Percentiles rank a stretch among this genome's conserved stretches.
Evolutionary conservation across 2,888 invertebrate genomes (phyloP).

Genomic region (Cordilura impudica): DNA sequence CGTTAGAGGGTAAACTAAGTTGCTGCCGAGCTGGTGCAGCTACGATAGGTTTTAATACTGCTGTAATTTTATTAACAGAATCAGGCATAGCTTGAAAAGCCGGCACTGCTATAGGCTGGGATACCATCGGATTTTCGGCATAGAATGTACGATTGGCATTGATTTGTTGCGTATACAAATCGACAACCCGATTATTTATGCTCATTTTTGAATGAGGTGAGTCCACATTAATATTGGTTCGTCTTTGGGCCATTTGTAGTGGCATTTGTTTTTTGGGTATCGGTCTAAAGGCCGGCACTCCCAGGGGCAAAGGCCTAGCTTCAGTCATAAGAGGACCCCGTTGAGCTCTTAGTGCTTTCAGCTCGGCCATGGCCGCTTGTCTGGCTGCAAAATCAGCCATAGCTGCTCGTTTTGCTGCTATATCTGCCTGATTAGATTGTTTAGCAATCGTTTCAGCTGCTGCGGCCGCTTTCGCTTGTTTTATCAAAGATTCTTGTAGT

Average conservation of each 20-base stretch:
- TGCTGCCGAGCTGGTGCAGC: neutral
- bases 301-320: constrained; percentile 80
- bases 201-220: constrained; percentile 71
- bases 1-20: constrained; percentile 23
- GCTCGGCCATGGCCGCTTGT: constrained; percentile 40
- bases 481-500: constrained; percentile 48
- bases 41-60: constrained; percentile 32
- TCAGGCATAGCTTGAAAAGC: constrained; percentile 80
- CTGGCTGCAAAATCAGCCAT: constrained; percentile 20
- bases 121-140: constrained; percentile 70
- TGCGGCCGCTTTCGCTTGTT: constrained; percentile 48
- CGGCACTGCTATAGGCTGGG: constrained; percentile 76
- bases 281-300: constrained; percentile 88
- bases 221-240: constrained; percentile 71
- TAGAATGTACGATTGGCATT: constrained; percentile 73
- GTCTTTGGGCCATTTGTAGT: constrained; percentile 67
- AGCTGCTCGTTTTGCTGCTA: constrained; percentile 53
- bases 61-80: constrained; percentile 77
- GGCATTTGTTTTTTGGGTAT: constrained; percentile 81
- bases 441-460: constrained; percentile 52
- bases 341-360: constrained; percentile 48
- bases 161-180: constrained; percentile 68
- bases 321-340: constrained; percentile 76
- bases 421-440: constrained; percentile 47
- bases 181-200: constrained; percentile 71